These are phyloP conservation scores for Euclidia mi DNA, from an alignment of 2,888 invertebrate species.

Conservation along the genomic window DNA sequence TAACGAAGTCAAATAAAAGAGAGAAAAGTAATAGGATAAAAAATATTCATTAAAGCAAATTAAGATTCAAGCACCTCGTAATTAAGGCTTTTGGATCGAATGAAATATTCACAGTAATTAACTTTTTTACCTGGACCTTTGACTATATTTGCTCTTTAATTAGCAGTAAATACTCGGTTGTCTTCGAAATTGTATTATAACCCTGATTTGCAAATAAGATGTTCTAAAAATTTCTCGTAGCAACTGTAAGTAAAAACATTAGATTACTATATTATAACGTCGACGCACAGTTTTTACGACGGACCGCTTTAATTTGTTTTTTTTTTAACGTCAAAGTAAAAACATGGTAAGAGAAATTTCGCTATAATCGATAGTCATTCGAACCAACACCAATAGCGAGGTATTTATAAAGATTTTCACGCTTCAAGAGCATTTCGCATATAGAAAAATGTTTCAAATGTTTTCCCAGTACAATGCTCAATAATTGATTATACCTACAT, in stretches of 20 bases:
- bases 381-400: constrained; percentile 16
- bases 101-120: constrained; percentile 24
- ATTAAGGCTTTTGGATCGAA: constrained; percentile 20
- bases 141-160: constrained; percentile 24
- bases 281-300: constrained; percentile 27
- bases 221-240: constrained; percentile 14
- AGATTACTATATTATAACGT: constrained; percentile 45
- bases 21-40: neutral
- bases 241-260: constrained; percentile 43
- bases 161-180: constrained; percentile 22
- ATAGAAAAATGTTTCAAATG: constrained; percentile 16
- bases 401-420: constrained; percentile 32
- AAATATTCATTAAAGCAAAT: neutral
- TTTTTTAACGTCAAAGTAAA: constrained; percentile 53
- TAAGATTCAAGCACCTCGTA: constrained; percentile 1
- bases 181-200: constrained; percentile 17
- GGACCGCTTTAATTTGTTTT: constrained; percentile 42
- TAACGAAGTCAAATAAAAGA: too few relatives aligned
- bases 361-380: constrained; percentile 52
- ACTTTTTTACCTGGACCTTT: constrained; percentile 9
- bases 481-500: too few relatives aligned
- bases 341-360: constrained; percentile 54
- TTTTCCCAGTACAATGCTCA: constrained; percentile 12
- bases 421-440: constrained; percentile 19
- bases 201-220: constrained; percentile 14